phyloP scores from a whole-genome alignment of 2,888 invertebrate genomes.

The Drosophila melanosoma region DNA sequence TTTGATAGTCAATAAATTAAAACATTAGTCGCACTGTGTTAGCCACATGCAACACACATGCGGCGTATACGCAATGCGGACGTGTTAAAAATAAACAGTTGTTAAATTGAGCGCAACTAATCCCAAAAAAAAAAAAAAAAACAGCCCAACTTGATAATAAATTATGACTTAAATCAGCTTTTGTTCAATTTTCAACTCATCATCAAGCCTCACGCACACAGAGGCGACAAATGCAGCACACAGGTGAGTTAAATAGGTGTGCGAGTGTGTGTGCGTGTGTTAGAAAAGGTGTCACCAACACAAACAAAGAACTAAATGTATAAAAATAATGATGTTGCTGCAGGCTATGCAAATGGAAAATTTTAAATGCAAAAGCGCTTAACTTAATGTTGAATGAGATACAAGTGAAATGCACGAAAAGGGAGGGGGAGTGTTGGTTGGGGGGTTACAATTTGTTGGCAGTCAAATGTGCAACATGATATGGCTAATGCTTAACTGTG shows the following conservation, averaged over 20 bases:
- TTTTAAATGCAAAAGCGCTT: conserved; percentile 61
- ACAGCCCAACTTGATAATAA: conserved; percentile 66
- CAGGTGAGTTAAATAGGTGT: conserved; percentile 64
- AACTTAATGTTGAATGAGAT: conserved; percentile 54
- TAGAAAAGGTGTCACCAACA: conserved; percentile 69
- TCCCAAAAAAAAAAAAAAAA: conserved; percentile 37
- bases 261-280: conserved; percentile 21
- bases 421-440: neutral
- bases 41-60: conserved; percentile 31
- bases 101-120: conserved; percentile 78
- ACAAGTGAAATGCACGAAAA: conserved; percentile 4
- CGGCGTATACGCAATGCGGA: conserved; percentile 67
- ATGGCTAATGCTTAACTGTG: conserved; percentile 55
- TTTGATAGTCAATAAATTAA: conserved; percentile 77
- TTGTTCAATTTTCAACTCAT: conserved; percentile 80
- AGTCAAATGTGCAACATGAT: conserved; percentile 68
- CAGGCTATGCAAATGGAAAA: conserved; percentile 56
- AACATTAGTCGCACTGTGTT: conserved; percentile 59
- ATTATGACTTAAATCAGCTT: conserved; percentile 82
- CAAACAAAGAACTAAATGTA: conserved; percentile 66
- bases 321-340: conserved; percentile 64
- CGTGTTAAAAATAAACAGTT: conserved; percentile 81
- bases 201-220: conserved; percentile 50
- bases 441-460: conserved; percentile 30
- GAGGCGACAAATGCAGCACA: conserved; percentile 33